Evolutionary conservation across 2,888 invertebrate species (phyloP).

Genomic region (Oithona nana): DNA sequence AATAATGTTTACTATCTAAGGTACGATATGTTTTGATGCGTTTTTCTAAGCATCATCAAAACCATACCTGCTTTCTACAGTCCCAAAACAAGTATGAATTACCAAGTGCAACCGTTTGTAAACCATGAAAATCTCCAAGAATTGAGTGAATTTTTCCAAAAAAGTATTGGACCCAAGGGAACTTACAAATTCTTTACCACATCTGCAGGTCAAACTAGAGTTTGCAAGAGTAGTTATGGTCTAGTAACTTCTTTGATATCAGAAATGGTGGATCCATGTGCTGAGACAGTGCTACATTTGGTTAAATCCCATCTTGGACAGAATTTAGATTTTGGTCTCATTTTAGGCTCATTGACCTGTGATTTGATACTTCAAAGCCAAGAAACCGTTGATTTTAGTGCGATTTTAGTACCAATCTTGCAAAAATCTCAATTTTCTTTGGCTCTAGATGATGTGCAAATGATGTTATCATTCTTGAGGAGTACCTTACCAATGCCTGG

Average conservation of each 20-base stretch:
- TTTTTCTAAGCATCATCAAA: too few relatives aligned
- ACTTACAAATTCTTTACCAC: not conserved
- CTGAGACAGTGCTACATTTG: not conserved
- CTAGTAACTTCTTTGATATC: not conserved
- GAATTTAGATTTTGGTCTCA: not conserved
- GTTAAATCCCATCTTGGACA: not conserved
- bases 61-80: too few relatives aligned
- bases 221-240: not conserved
- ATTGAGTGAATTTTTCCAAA: not conserved
- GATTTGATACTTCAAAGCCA: not conserved
- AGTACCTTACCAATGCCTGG: not conserved
- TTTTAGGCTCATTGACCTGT: not conserved
- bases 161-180: not conserved
- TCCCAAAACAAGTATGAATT: too few relatives aligned
- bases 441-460: not conserved
- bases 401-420: too few relatives aligned
- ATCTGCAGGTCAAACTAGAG: not conserved
- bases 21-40: too few relatives aligned
- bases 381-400: too few relatives aligned
- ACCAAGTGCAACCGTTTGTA: not conserved
- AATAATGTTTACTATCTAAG: too few relatives aligned
- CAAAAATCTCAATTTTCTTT: not conserved
- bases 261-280: not conserved
- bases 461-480: not conserved
- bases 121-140: not conserved